Percentiles rank a stretch among this genome's conserved stretches.
phyloP scores from a whole-genome alignment of 2,888 invertebrate species.

The Thereva nobilitata region DNA sequence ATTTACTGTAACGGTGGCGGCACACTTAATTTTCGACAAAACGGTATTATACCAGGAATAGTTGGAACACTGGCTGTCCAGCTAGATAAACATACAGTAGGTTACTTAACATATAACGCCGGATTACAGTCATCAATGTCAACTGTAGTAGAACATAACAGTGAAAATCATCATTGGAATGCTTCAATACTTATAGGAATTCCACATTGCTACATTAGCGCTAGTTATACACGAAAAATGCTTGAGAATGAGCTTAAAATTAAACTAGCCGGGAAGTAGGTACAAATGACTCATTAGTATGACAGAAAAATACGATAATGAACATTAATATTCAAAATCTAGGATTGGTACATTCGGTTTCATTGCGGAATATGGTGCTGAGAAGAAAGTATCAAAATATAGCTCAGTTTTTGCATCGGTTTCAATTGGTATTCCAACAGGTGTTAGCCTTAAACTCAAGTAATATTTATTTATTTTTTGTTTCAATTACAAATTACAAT shows the following conservation, averaged over 20 bases:
- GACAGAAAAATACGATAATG: conserved; percentile 9
- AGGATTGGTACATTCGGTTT: conserved; percentile 87
- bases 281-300: conserved; percentile 43
- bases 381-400: conserved; percentile 90
- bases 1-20: conserved; percentile 78
- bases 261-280: conserved; percentile 78
- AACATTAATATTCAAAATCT: conserved; percentile 33
- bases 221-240: conserved; percentile 80
- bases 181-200: conserved; percentile 80
- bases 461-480: conserved; percentile 54
- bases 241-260: conserved; percentile 78
- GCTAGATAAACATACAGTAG: conserved; percentile 84
- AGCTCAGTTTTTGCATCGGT: conserved; percentile 86
- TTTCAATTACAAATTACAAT: neutral
- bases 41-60: conserved; percentile 76
- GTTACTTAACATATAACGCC: conserved; percentile 82
- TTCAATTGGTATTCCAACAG: conserved; percentile 81
- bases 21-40: conserved; percentile 74
- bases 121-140: conserved; percentile 75
- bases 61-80: conserved; percentile 82
- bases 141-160: conserved; percentile 78
- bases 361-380: conserved; percentile 86
- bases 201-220: conserved; percentile 75
- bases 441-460: conserved; percentile 88
- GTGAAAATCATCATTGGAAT: conserved; percentile 69